Conservation (phyloP, 2,113 vertebrate species). For the Austrofundulus limnaeus region DNA sequence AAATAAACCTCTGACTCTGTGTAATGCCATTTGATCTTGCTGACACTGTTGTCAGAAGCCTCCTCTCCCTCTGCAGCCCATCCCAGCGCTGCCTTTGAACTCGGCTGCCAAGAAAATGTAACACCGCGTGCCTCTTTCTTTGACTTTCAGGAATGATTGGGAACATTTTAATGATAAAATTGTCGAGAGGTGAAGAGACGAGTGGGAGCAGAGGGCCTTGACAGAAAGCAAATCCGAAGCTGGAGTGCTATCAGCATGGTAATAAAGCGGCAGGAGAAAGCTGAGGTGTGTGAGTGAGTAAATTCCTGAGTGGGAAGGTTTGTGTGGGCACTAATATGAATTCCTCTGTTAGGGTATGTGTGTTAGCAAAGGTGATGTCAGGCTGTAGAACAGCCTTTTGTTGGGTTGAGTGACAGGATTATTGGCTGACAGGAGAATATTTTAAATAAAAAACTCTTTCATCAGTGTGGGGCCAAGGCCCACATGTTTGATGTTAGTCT, state of each 20-base stretch:
- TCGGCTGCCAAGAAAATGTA: conserved; percentile 70
- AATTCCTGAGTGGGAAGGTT: conserved; percentile 20
- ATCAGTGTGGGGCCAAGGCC: conserved; percentile 43
- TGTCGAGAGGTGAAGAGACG: conserved; percentile 47
- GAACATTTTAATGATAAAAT: conserved; percentile 73
- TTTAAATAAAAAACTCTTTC: conserved; percentile 63
- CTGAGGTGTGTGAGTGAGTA: conserved; percentile 37
- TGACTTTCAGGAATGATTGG: conserved; percentile 70
- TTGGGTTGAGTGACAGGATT: conserved; percentile 75
- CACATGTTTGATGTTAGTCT: conserved; percentile 66
- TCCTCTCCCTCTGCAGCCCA: conserved; percentile 52
- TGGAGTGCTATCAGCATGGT: conserved; percentile 71
- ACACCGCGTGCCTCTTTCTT: conserved; percentile 45
- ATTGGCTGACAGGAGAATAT: conserved; percentile 53
- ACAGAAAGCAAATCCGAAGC: conserved; percentile 52
- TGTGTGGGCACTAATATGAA: conserved; percentile 30
- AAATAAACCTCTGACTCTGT: conserved; percentile 41
- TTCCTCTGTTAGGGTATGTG: conserved; percentile 30
- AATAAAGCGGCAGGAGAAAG: conserved; percentile 56
- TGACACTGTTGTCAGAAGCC: conserved; percentile 60
- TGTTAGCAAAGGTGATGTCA: conserved; percentile 60
- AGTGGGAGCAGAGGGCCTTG: conserved; percentile 50
- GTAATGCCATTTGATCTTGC: conserved; percentile 67
- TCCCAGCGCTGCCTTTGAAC: conserved; percentile 71
- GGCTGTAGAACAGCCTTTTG: conserved; percentile 67